Evolutionary conservation across 2,888 invertebrate species (phyloP), one percentile per base, ranked within the genome.

Genomic region (Drosophila borborema): DNA sequence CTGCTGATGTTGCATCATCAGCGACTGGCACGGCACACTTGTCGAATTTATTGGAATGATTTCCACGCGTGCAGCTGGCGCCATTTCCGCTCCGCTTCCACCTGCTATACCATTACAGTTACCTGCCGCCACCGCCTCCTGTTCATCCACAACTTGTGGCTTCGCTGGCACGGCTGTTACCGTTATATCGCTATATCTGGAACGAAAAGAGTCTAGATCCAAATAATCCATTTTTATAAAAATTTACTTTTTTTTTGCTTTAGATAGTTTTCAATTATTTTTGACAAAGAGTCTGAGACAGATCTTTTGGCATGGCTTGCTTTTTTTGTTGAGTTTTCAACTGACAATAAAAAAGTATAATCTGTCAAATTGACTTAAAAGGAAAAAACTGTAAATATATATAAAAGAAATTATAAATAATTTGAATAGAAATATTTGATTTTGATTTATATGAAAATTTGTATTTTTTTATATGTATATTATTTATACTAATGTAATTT

Each of bases 101-200:
- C n/a, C n/a, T 28, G 10, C 48, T 9, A 23, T n/a, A n/a, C 14
- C 48, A 14, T 36, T n/a, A n/a, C n/a, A 2, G 6, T 4, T 18
- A 9, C 63, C 60, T 9, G 28, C n/a, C 36, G 23, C 18, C 41
- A 3, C 14, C 2, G 8, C 4, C n/a, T 46, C 46, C 18, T 60
- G 34, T 0, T 3, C 23, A 0, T 48, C 53, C 5, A 28, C n/a
- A 8, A 45, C 43, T 2, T 23, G 43, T 0, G 14, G 43, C 31
- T 55, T 70, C 9, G 64, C 23, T 3, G 86, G 74, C 41, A 90
- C 79, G 0, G 86, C 55, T 0, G 86, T 87, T 0, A 87, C 77
- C 9, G 86, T 87, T 59, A 87, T 64, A n/a, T 87, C 86, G 59
- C 79, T 89, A 61, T 87, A 87, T 54, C 74, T 79, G 2, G 81